Conservation (phyloP, 2,888 invertebrate genomes). For the Orthosia gothica region DNA sequence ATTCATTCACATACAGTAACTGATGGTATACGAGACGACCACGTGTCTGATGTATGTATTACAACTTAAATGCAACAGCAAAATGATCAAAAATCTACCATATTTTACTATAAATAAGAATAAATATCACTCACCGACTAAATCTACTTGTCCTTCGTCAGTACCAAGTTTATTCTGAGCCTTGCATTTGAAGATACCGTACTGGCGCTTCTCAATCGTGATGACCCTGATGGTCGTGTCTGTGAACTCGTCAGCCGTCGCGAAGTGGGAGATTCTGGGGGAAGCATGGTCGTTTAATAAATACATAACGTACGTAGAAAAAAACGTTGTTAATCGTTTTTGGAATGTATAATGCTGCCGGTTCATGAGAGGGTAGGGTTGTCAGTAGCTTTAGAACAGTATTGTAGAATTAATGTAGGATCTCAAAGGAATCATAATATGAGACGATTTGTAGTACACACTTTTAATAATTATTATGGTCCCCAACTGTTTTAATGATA, state of each 20-base stretch:
- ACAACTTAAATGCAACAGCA: not conserved
- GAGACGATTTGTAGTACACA: no score
- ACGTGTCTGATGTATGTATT: not conserved
- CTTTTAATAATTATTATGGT: no score
- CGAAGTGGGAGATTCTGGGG: constrained; percentile 96
- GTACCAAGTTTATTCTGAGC: constrained; percentile 97
- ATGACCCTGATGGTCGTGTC: constrained; percentile 97
- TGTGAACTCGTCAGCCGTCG: constrained; percentile 97
- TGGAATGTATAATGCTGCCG: no score
- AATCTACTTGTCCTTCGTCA: constrained; percentile 95
- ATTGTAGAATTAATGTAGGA: no score
- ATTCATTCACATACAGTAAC: no score
- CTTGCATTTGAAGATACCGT: constrained; percentile 96
- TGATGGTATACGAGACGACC: no score
- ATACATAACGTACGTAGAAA: no score
- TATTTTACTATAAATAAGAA: not conserved
- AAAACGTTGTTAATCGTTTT: no score
- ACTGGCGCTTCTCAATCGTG: constrained; percentile 97
- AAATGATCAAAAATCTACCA: not conserved
- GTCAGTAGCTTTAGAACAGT: no score
- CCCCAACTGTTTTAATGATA: no score
- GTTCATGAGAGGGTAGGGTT: no score
- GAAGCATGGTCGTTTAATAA: not conserved
- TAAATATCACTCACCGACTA: constrained; percentile 93
- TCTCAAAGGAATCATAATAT: no score